Conservation (phyloP, 2,113 vertebrate species). For the Proteles cristata region DNA sequence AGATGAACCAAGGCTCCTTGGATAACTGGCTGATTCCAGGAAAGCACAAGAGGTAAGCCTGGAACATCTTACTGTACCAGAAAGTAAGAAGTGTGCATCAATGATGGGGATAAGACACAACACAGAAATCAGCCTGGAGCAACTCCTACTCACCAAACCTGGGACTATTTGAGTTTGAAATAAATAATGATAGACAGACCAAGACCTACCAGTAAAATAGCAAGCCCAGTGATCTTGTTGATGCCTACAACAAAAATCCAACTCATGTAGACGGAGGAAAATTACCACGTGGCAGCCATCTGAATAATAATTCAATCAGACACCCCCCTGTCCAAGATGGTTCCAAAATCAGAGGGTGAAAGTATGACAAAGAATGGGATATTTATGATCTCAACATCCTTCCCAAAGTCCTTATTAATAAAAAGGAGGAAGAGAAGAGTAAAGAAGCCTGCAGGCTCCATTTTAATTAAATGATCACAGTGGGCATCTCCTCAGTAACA, state of each 20-base stretch:
- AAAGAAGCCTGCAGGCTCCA: not conserved
- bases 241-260: not conserved
- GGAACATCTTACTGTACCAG: not conserved
- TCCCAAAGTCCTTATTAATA: not conserved
- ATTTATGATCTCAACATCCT: not conserved
- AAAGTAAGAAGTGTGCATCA: not conserved
- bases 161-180: not conserved
- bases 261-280: not conserved
- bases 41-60: not conserved
- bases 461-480: not conserved
- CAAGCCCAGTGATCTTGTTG: not conserved
- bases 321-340: not conserved
- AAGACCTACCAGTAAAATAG: not conserved
- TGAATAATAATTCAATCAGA: constrained; percentile 16
- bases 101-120: not conserved
- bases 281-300: not conserved
- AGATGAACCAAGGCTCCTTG: not conserved
- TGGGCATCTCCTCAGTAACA: not conserved
- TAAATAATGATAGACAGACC: not conserved
- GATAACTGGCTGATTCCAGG: not conserved
- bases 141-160: not conserved
- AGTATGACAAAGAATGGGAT: not conserved
- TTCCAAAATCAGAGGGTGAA: not conserved
- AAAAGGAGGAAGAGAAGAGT: not conserved
- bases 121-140: not conserved